Base-by-base conservation (phyloP, 2,888 invertebrate species). In the Deladenus siricidicola region DNA sequence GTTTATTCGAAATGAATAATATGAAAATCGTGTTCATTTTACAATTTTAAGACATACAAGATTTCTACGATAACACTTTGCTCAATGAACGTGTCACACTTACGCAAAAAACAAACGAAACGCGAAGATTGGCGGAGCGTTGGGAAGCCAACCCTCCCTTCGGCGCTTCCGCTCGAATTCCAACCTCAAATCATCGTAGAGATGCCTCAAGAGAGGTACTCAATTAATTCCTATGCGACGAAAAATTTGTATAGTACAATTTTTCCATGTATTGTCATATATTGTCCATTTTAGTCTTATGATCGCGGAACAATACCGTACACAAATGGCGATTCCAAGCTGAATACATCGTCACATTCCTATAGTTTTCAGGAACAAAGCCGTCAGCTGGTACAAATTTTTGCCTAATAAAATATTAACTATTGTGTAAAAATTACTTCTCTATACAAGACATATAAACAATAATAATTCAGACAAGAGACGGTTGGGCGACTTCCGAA, bases 41-140 rank as follows among this genome's bases (percentile, higher is more conserved):
- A n/a, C n/a, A 45, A 23, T 49, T 68, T 75, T 23, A 75, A 82
- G 94, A 96, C 85, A 93, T 96, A 79, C 94, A 96, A 85, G 94
- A 96, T 83, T 94, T 94, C 83, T 96, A 96, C 84, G 94, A 96
- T 84, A 85, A 91, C 79, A 94, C 94, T 60, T 85, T 96, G 71
- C 85, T 94, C 23, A 71, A 68, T 45, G 68, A 69, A 29, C 34
- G 66, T 17, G 58, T 71, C 17, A 30, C 68, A 2, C 43, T 71
- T 19, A 43, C 57, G 14, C 52, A 64, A 49, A 68, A 68, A 44
- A 56, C 64, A n/a, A 47, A 29, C 17, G 71, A 68, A 55, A 71
- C 71, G 10, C 50, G 63, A 21, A 62, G 58, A 30, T 56, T 58
- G 28, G 58, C 69, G 6, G 73, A 75, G 29, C 44, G 69, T 19